Base-by-base conservation (phyloP, 2,888 invertebrate species). In the Mamestra brassicae region DNA sequence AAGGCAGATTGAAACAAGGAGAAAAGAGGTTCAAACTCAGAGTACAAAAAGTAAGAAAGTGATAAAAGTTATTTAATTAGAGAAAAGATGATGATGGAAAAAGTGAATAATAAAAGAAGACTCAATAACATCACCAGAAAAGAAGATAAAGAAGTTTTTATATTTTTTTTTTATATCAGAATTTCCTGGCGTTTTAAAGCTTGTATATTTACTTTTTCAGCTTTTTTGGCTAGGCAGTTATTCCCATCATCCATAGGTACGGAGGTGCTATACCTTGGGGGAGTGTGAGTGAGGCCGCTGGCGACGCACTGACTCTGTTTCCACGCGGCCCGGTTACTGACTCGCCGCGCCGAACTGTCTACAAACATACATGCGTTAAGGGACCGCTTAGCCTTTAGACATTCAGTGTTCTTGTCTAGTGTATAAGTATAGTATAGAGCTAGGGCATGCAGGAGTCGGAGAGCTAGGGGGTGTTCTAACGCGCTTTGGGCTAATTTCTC, bases 341-440 rank as follows among this genome's bases (percentile, higher is more conserved):
- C 97, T 98, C 98, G 98, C 97, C 98, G 98, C 98, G 98, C 97
- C 98, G 98, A 98, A 98, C 98, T 98, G 98, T 98, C 98, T 98
- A 98, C 98, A 98, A 98, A 97, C 97, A 97, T 97, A 97, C 97
- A 97, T 97, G 97, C 97, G 97, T 97, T 97, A 97, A 96, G 95
- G 95, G 92, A 94, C 94, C 93, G 95, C 94, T 93, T 93, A 93
- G 91, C 89, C 87, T 87, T 87, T 87, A 88, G 86, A 87, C 84
- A 84, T 85, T 85, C 86, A 88, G 85, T 87, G 89, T 86, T 74
- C 83, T 79, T 87, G 87, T 88, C 88, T 86, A 88, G 87, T 87
- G 87, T 87, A 75, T 76, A 87, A 79, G 78, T 78, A 84, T 76
- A 86, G 76, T 76, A 82, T 71, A 73, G 79, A 79, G 64, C 83